Evolutionary conservation across 1,140 invertebrate genomes (phyloP), one percentile per base, ranked within the genome.

Genomic region (Pectinophora gossypiella): DNA sequence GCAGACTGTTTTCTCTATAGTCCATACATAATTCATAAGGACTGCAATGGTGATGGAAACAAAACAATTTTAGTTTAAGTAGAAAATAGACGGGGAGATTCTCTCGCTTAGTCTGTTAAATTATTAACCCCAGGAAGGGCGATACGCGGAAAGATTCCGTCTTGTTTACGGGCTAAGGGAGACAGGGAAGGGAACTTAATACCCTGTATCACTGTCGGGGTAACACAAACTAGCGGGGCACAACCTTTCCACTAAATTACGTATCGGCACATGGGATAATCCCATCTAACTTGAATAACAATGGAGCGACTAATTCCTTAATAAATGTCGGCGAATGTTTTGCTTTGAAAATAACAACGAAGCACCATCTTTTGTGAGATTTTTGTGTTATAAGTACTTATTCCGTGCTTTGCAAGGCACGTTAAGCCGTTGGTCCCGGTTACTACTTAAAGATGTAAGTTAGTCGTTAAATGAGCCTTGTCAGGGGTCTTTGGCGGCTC

Each of bases 221-320:
- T 73, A 75, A 80, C 73, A 80, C 74, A 81, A 84, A 84, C 77
- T 83, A 77, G 75, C 62, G 76, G 80, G 70, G 76, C 79, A 66
- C 72, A 80, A 84, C 79, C 80, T 85, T 86, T 83, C 77, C 81
- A 83, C 72, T 83, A 82, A 85, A 85, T 86, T 86, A 82, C 79
- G 73, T 83, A 86, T 85, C 72, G 78, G 79, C 72, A 78, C 67
- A 74, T 70, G 78, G 77, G 78, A 80, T 87, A 82, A 82, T 84
- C 78, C 76, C 54, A 66, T 70, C 70, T 78, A 74, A 79, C 68
- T 80, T 76, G 74, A 76, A 73, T 83, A 76, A 83, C 69, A 73
- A 59, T 72, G 66, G 57, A 70, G 70, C 60, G 72, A 62, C 59
- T 74, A 64, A 71, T 72, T 64, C 59, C 52, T 38, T 68, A 77